Evolutionary conservation across 2,888 invertebrate genomes (phyloP).

Genomic region (Polia nebulosa): DNA sequence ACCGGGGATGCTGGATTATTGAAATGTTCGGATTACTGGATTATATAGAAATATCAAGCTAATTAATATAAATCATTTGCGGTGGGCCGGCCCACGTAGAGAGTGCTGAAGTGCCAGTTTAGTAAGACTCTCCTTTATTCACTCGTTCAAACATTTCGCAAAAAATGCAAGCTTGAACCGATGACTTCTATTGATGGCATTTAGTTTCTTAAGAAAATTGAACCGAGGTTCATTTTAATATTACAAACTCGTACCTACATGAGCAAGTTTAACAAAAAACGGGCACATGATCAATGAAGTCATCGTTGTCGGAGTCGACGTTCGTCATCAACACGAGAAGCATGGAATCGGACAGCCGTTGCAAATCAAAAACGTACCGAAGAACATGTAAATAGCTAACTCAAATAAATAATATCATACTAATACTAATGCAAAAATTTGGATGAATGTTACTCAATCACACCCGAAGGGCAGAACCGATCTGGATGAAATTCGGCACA

Average conservation of each 20-base stretch:
- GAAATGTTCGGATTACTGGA: too few relatives aligned
- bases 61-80: too few relatives aligned
- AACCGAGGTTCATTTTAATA: slow-evolving; percentile 36
- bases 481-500: too few relatives aligned
- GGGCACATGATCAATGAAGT: slow-evolving; percentile 68
- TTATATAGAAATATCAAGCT: too few relatives aligned
- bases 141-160: neutral
- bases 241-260: slow-evolving; percentile 54
- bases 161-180: neutral
- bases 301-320: slow-evolving; percentile 58
- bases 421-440: too few relatives aligned
- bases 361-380: slow-evolving; percentile 40
- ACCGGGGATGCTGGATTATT: too few relatives aligned
- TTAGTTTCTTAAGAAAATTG: slow-evolving; percentile 17
- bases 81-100: too few relatives aligned
- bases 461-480: too few relatives aligned
- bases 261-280: slow-evolving; percentile 64
- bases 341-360: slow-evolving; percentile 47
- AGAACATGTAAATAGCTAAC: slow-evolving; percentile 2
- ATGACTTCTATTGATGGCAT: neutral
- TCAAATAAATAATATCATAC: neutral
- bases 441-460: too few relatives aligned
- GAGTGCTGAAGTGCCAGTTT: too few relatives aligned
- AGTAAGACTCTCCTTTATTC: too few relatives aligned
- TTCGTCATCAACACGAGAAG: slow-evolving; percentile 62